Percentiles rank a stretch among this genome's conserved stretches.
phyloP scores from a whole-genome alignment of 2,113 vertebrate species.

The Oxyruncus cristatus region DNA sequence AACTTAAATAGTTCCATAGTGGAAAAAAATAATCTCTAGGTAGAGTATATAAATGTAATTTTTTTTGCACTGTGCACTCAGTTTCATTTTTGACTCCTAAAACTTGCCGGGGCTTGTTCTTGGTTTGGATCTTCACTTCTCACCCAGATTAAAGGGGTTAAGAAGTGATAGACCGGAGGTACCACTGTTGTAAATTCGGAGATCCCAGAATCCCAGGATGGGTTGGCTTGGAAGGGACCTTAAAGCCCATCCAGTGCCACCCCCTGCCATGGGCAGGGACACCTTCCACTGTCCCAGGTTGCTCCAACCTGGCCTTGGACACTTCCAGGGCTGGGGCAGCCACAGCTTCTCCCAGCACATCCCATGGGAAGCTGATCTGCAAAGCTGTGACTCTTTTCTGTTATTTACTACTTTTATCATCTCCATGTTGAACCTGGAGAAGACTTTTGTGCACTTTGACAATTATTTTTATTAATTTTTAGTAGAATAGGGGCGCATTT shows the following conservation, averaged over 20 bases:
- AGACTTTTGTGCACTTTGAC: background rate
- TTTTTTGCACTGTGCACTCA: background rate
- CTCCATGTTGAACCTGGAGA: background rate
- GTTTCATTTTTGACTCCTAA: constrained; percentile 11
- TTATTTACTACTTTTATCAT: background rate
- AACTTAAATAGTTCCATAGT: constrained; percentile 42
- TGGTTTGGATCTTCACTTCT: background rate
- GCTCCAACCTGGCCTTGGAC: background rate
- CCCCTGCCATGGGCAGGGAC: background rate
- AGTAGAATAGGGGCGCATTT: background rate
- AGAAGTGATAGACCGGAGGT: background rate
- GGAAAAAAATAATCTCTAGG: background rate
- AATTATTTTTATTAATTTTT: background rate
- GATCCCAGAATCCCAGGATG: too few species aligned
- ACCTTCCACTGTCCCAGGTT: background rate
- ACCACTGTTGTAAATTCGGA: too few species aligned
- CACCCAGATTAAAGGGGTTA: background rate
- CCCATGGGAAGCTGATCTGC: background rate
- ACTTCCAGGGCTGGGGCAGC: background rate
- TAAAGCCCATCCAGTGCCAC: background rate
- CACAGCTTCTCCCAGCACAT: background rate
- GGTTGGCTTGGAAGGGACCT: background rate
- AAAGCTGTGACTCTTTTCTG: background rate
- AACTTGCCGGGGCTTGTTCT: background rate
- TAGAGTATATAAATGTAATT: constrained; percentile 34